A percentile compares a stretch with the other conserved stretches of the same genome.
Conservation (phyloP, 1,140 invertebrate genomes). For the Eumaeus atala region DNA sequence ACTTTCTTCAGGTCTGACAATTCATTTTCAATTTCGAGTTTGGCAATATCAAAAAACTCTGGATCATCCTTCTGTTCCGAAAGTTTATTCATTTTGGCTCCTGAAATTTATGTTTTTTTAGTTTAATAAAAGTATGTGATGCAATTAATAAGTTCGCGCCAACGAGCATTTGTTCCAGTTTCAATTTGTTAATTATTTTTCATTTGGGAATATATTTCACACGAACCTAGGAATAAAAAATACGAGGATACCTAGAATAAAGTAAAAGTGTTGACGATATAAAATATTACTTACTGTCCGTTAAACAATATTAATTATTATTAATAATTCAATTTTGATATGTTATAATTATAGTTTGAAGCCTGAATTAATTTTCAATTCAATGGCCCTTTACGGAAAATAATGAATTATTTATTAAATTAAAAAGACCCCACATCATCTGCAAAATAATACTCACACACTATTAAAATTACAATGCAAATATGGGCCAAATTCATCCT, state of each 20-base stretch:
- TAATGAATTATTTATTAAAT: slow-evolving; percentile 34
- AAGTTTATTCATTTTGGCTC: slow-evolving; percentile 24
- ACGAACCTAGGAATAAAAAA: neutral
- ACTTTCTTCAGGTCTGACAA: slow-evolving; percentile 47
- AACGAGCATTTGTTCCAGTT: neutral
- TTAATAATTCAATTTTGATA: neutral
- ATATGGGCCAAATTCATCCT: slow-evolving; percentile 30
- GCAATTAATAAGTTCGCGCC: slow-evolving; percentile 13
- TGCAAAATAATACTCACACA: slow-evolving; percentile 29
- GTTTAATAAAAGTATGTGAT: slow-evolving; percentile 9
- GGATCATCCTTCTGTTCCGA: slow-evolving; percentile 31
- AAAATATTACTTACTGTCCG: neutral
- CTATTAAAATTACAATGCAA: slow-evolving; percentile 24
- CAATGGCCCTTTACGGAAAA: slow-evolving; percentile 15
- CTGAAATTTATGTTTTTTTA: neutral
- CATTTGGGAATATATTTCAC: no score
- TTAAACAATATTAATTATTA: no score
- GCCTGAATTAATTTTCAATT: slow-evolving; percentile 8
- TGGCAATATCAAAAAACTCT: slow-evolving; percentile 39
- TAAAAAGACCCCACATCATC: slow-evolving; percentile 34
- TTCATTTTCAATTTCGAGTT: slow-evolving; percentile 36
- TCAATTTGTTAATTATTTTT: neutral
- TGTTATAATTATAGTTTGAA: neutral
- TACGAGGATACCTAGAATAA: neutral
- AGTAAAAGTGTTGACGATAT: neutral